These are phyloP conservation scores for Altica lythri DNA, from an alignment of 2,888 invertebrate genomes.

Conservation along the genomic window DNA sequence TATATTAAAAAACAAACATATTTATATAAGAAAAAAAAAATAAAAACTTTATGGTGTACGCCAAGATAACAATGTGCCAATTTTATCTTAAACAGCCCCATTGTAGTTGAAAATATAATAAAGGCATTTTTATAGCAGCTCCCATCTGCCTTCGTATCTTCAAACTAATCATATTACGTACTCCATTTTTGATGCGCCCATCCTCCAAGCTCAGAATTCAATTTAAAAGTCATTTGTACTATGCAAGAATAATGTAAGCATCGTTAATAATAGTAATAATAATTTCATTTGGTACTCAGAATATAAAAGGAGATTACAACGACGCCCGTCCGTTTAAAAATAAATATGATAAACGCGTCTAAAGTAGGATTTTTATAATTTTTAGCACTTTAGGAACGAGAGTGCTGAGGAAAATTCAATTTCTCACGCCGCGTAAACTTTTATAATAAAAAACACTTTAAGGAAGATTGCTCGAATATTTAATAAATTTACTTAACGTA, in stretches of 20 bases:
- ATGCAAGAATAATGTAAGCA: slow-evolving; percentile 58
- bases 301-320: slow-evolving; percentile 50
- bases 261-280: slow-evolving; percentile 59
- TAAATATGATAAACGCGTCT: slow-evolving; percentile 49
- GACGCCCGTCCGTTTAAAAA: slow-evolving; percentile 46
- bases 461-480: slow-evolving; percentile 17
- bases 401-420: slow-evolving; percentile 35
- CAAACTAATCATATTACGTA: slow-evolving; percentile 67
- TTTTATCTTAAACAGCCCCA: slow-evolving; percentile 53
- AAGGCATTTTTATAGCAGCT: slow-evolving; percentile 57
- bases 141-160: slow-evolving; percentile 59
- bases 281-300: slow-evolving; percentile 56
- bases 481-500: slow-evolving; percentile 25
- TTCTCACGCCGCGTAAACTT: slow-evolving; percentile 43
- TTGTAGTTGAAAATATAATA: slow-evolving; percentile 54
- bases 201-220: slow-evolving; percentile 62
- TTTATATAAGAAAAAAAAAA: too few species aligned
- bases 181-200: slow-evolving; percentile 66
- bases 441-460: slow-evolving; percentile 20
- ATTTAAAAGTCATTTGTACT: slow-evolving; percentile 72
- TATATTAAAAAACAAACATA: too few species aligned
- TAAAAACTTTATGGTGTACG: too few species aligned
- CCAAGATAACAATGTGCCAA: slow-evolving; percentile 54
- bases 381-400: slow-evolving; percentile 46
- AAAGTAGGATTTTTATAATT: slow-evolving; percentile 50